Evolutionary conservation across 2,113 vertebrate species (phyloP).

Genomic region (Nibea albiflora): DNA sequence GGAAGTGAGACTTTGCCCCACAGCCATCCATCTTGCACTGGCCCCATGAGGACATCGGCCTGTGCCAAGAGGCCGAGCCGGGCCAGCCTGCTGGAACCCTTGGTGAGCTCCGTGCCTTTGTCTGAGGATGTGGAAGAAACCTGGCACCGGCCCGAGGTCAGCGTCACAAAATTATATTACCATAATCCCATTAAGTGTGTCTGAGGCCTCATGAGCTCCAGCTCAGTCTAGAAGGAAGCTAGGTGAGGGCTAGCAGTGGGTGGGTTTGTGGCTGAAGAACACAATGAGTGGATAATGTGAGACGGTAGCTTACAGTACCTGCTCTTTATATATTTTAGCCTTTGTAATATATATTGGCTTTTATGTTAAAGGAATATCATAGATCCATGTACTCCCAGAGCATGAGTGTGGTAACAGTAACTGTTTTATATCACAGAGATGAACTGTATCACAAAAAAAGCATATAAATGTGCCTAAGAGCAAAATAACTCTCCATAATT

Average conservation of each 20-base stretch:
- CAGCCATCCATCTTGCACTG: conserved; percentile 73
- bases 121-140: conserved; percentile 81
- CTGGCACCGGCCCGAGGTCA: conserved; percentile 83
- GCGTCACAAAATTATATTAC: conserved; percentile 85
- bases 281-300: conserved; percentile 24
- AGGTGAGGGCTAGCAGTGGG: conserved; percentile 64
- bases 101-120: conserved; percentile 77
- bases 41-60: conserved; percentile 68
- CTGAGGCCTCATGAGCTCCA: conserved; percentile 80
- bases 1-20: conserved; percentile 71
- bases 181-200: conserved; percentile 87
- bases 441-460: background rate
- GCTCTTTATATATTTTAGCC: conserved; percentile 6
- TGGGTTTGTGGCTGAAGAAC: conserved; percentile 34
- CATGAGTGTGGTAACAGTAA: conserved; percentile 1
- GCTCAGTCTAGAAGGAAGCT: conserved; percentile 70
- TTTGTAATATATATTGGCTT: background rate
- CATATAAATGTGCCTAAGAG: conserved; percentile 22
- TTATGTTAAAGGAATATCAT: background rate
- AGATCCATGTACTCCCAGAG: background rate
- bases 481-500: conserved; percentile 48
- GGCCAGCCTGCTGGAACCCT: conserved; percentile 69
- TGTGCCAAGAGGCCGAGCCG: conserved; percentile 74
- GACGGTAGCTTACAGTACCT: conserved; percentile 14
- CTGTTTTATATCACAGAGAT: background rate